Evolutionary conservation across 2,888 invertebrate species (phyloP).

Genomic region (Ctena decussata): DNA sequence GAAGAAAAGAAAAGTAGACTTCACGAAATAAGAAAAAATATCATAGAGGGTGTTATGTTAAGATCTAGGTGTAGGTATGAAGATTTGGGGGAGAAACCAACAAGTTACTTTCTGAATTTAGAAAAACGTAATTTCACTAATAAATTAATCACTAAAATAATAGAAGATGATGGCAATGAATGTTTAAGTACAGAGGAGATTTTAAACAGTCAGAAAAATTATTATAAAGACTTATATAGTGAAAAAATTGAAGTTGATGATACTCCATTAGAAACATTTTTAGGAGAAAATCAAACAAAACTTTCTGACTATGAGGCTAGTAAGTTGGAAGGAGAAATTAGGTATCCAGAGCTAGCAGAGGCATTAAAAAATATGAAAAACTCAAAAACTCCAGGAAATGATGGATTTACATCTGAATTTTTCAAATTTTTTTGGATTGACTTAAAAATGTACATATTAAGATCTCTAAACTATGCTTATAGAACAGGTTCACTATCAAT

Average conservation of each 20-base stretch:
- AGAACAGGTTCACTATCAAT: background rate
- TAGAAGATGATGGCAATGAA: background rate
- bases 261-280: background rate
- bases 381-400: background rate
- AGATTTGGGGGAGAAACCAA: background rate
- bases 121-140: background rate
- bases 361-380: slow-evolving; percentile 1
- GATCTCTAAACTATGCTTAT: background rate
- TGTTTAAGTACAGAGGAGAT: background rate
- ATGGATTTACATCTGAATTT: background rate
- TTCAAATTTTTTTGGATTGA: background rate
- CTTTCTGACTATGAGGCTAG: background rate
- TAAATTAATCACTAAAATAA: background rate
- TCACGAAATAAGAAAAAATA: background rate
- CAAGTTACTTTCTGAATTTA: background rate
- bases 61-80: background rate
- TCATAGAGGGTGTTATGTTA: background rate
- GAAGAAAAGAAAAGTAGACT: no score
- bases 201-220: background rate
- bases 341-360: background rate
- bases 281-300: background rate
- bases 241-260: background rate
- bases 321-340: background rate
- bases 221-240: background rate
- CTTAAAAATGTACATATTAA: background rate